These are phyloP conservation scores for Erpobdella octoculata DNA, from an alignment of 2,888 invertebrate genomes.

Conservation along the genomic window DNA sequence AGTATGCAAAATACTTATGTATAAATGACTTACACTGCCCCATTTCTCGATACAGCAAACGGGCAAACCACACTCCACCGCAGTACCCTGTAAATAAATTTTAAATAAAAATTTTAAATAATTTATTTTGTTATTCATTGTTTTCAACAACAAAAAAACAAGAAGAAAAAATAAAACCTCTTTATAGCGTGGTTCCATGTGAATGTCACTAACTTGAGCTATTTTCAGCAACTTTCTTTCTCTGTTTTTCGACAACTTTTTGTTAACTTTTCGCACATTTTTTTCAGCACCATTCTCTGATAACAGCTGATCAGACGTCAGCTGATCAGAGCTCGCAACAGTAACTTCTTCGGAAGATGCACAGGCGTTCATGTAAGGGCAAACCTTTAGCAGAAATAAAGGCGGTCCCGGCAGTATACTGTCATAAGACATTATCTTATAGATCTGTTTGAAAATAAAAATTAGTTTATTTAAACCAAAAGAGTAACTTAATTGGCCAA, in stretches of 20 bases:
- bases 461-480: too few relatives aligned
- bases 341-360: neutral
- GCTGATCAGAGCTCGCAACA: neutral
- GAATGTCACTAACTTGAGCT: constrained; percentile 32
- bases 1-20: too few relatives aligned
- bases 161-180: too few relatives aligned
- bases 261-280: neutral
- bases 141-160: neutral
- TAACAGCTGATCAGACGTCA: neutral
- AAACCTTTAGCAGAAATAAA: neutral
- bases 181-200: constrained; percentile 28
- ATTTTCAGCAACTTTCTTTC: constrained; percentile 22
- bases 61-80: constrained; percentile 25
- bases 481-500: too few relatives aligned
- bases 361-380: constrained; percentile 1
- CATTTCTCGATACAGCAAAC: constrained; percentile 31
- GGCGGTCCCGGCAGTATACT: too few relatives aligned
- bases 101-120: neutral
- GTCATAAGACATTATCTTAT: too few relatives aligned
- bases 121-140: neutral
- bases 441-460: too few relatives aligned
- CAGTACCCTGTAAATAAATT: constrained; percentile 21
- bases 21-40: constrained; percentile 27
- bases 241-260: neutral
- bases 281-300: neutral